Conservation (phyloP, 2,888 invertebrate species). For the Oligia strigilis region DNA sequence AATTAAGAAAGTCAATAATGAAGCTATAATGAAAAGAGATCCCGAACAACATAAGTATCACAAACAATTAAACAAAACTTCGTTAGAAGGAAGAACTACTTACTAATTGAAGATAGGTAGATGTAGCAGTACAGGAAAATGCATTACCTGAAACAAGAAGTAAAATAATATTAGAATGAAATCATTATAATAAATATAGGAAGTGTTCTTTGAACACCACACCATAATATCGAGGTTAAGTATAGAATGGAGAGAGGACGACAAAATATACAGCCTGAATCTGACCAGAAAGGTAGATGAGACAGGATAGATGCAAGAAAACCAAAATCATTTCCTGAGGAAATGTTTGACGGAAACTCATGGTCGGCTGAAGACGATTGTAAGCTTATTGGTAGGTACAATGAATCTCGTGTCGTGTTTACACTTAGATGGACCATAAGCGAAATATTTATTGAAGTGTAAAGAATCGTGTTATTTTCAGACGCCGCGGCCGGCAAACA, state of each 20-base stretch:
- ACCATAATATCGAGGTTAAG: not conserved
- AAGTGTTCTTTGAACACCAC: not conserved
- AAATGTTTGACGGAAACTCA: not conserved
- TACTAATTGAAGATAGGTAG: not conserved
- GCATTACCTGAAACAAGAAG: conserved; percentile 53
- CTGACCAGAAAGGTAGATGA: not conserved
- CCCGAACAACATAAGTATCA: not conserved
- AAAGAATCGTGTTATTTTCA: conserved; percentile 14
- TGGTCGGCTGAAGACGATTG: no score
- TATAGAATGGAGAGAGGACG: not conserved
- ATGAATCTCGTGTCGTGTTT: not conserved
- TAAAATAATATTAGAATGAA: not conserved
- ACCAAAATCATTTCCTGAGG: not conserved
- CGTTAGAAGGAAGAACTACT: not conserved
- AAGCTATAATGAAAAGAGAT: not conserved
- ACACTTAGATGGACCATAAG: not conserved
- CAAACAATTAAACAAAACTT: not conserved
- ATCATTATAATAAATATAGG: not conserved
- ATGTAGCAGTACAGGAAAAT: not conserved
- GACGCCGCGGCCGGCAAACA: not conserved
- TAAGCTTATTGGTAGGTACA: not conserved
- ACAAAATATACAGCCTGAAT: not conserved
- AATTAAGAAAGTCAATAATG: not conserved
- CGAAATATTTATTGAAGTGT: not conserved
- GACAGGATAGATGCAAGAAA: not conserved